Conservation (phyloP, 2,888 invertebrate genomes). For the Gnatocerus cornutus region DNA sequence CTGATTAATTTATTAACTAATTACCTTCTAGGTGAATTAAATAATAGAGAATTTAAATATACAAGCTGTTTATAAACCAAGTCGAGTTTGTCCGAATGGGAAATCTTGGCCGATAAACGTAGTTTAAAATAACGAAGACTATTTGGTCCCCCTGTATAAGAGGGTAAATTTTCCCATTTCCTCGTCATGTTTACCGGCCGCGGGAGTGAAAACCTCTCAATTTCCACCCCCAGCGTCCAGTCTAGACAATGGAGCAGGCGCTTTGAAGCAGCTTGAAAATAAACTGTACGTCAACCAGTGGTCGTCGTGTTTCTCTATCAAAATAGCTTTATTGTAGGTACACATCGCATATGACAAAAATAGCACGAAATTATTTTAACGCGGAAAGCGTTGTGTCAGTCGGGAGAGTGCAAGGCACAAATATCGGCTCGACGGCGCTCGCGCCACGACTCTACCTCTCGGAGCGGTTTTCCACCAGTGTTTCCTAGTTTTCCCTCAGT, state of each 20-base stretch:
- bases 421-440: conserved; percentile 51
- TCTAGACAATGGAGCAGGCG: conserved; percentile 12
- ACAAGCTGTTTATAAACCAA: too few species aligned
- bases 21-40: too few species aligned
- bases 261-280: conserved; percentile 35
- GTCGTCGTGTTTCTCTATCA: conserved; percentile 36
- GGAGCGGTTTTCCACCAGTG: conserved; percentile 54
- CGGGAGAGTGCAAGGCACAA: conserved; percentile 42
- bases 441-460: conserved; percentile 46
- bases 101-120: too few species aligned
- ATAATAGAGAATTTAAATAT: too few species aligned
- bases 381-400: conserved; percentile 55
- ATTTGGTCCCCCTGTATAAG: too few species aligned
- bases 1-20: too few species aligned
- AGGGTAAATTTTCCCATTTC: neutral
- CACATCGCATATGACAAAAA: conserved; percentile 45
- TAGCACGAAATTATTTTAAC: conserved; percentile 48
- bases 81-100: too few species aligned
- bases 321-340: conserved; percentile 47
- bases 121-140: too few species aligned
- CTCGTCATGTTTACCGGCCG: neutral
- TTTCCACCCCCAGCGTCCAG: neutral
- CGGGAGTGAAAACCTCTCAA: neutral
- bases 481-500: conserved; percentile 59
- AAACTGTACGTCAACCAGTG: conserved; percentile 29